These are phyloP conservation scores for Listronotus bonariensis DNA, from an alignment of 1,140 invertebrate species.

Conservation along the genomic window DNA sequence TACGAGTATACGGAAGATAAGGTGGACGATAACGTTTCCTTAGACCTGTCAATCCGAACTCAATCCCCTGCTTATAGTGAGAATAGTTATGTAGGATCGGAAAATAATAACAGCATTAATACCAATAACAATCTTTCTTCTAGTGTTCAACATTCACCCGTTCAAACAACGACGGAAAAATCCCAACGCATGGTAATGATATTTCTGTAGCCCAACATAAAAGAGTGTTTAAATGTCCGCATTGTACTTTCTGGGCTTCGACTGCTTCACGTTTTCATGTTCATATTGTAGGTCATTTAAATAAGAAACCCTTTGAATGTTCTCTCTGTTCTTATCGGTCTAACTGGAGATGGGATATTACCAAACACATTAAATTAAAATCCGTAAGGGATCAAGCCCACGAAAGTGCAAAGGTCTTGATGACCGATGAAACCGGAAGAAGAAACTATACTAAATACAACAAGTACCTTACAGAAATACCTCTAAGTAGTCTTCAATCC, in stretches of 20 bases:
- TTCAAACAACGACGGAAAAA: constrained; percentile 45
- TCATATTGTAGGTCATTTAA: constrained; percentile 89
- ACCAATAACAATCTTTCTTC: constrained; percentile 21
- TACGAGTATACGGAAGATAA: constrained; percentile 49
- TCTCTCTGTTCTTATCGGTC: constrained; percentile 90
- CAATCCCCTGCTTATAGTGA: constrained; percentile 52
- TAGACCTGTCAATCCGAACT: constrained; percentile 50
- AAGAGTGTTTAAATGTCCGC: constrained; percentile 83
- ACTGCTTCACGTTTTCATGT: constrained; percentile 91
- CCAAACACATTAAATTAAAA: constrained; percentile 92
- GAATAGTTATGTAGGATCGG: constrained; percentile 44
- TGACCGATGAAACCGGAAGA: constrained; percentile 89
- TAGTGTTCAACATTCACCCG: constrained; percentile 27
- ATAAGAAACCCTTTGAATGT: constrained; percentile 94
- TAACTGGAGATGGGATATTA: constrained; percentile 96
- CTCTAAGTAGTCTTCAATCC: constrained; percentile 49
- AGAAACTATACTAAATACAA: constrained; percentile 93
- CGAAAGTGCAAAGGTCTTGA: constrained; percentile 76
- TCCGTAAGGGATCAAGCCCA: constrained; percentile 80
- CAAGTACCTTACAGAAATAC: constrained; percentile 78
- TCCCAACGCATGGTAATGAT: constrained; percentile 55
- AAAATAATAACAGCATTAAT: constrained; percentile 27
- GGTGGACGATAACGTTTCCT: constrained; percentile 48
- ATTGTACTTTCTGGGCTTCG: constrained; percentile 87
- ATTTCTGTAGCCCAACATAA: constrained; percentile 54